Evolutionary conservation across 2,797 vertebrate genomes (phyloP).

Genomic region (Sandelia bainsii): DNA sequence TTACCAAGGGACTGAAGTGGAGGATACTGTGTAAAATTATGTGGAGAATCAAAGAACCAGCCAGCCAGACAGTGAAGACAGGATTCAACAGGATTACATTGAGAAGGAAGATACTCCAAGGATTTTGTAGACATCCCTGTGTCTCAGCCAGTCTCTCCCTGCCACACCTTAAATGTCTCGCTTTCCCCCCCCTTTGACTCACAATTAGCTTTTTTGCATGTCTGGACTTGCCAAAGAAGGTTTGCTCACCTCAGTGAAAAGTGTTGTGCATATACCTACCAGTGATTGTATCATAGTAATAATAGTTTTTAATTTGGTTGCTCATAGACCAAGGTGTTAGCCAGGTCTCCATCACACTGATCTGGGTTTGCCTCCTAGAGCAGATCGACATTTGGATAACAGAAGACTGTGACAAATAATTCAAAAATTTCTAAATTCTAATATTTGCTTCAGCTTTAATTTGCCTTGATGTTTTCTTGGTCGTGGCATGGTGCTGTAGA

Average conservation of each 20-base stretch:
- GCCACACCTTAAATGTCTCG: slow-evolving; percentile 39
- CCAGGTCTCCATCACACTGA: neutral
- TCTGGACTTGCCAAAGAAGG: slow-evolving; percentile 45
- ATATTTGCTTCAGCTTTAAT: no score
- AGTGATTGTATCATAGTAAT: slow-evolving; percentile 8
- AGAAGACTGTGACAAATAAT: neutral
- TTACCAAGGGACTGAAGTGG: no score
- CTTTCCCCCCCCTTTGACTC: slow-evolving; percentile 11
- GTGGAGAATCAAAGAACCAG: no score
- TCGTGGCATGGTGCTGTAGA: no score
- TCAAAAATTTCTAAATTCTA: no score
- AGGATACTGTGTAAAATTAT: no score
- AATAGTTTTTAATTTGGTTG: neutral
- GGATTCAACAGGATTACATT: slow-evolving; percentile 41
- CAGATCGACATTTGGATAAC: neutral
- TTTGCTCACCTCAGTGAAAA: neutral
- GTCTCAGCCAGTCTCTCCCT: slow-evolving; percentile 33
- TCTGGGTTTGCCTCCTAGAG: neutral
- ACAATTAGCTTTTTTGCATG: slow-evolving; percentile 38
- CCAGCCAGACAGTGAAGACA: slow-evolving; percentile 18
- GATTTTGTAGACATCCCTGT: slow-evolving; percentile 32
- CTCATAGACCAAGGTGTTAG: neutral
- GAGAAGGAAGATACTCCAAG: slow-evolving; percentile 9
- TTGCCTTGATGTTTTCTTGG: no score
- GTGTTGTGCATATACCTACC: slow-evolving; percentile 22